Conservation (phyloP, 2,113 vertebrate genomes). For the Daboia siamensis region DNA sequence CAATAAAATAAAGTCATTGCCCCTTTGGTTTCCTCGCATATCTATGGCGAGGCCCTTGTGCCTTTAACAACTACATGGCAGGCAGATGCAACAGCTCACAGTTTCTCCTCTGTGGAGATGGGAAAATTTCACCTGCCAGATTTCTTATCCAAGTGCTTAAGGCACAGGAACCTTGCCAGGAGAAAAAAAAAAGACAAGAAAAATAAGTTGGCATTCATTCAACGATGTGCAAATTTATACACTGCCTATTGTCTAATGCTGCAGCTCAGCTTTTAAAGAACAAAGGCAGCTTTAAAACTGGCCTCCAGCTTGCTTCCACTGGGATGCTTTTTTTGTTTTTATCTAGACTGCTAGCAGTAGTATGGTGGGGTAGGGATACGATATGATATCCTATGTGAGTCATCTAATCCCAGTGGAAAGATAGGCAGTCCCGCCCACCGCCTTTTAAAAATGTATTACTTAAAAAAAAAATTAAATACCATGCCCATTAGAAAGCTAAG, state of each 20-base stretch:
- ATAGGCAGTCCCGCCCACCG: not conserved
- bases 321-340: not conserved
- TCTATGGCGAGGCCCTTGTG: not conserved
- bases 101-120: not conserved
- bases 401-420: not conserved
- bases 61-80: not conserved
- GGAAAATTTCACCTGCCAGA: conserved; percentile 1
- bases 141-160: conserved; percentile 9
- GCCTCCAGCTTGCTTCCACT: not conserved
- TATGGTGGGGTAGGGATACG: not conserved
- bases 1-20: not conserved
- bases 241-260: not conserved
- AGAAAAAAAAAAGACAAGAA: not conserved
- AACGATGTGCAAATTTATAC: not conserved
- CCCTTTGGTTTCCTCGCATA: not conserved
- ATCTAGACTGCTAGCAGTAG: not conserved
- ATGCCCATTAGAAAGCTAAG: not conserved
- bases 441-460: not conserved
- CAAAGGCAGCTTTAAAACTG: not conserved
- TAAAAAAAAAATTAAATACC: not conserved
- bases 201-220: not conserved
- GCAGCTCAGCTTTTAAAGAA: not conserved
- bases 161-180: not conserved
- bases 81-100: not conserved
- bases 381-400: not conserved